Evolutionary conservation across 2,113 vertebrate genomes (phyloP).

Genomic region (Taurulus bubalis): DNA sequence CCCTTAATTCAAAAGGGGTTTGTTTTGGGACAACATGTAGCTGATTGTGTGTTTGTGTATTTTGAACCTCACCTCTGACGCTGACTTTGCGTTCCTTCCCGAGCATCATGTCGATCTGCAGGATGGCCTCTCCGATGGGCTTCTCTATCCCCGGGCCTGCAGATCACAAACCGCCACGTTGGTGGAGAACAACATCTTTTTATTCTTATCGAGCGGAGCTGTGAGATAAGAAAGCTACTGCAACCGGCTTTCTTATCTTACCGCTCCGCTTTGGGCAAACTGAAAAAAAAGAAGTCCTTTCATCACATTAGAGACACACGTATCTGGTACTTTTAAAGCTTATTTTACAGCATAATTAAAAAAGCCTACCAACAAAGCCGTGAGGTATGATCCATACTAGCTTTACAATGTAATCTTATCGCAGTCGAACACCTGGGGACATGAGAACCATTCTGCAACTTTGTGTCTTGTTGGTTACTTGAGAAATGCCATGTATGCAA

Average conservation of each 20-base stretch:
- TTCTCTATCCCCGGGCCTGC: constrained; percentile 92
- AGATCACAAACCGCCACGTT: not conserved
- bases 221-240: not conserved
- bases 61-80: constrained; percentile 87
- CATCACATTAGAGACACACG: not conserved
- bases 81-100: constrained; percentile 95
- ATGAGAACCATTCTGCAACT: not conserved
- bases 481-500: not conserved
- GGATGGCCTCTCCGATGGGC: constrained; percentile 92
- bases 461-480: not conserved
- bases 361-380: not conserved
- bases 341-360: not conserved
- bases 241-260: not conserved
- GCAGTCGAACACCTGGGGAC: not conserved
- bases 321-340: not conserved
- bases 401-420: not conserved
- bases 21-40: not conserved
- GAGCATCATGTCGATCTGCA: constrained; percentile 93
- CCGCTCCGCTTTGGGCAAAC: not conserved
- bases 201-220: not conserved
- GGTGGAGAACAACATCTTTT: not conserved
- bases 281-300: not conserved
- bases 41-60: not conserved
- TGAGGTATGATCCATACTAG: not conserved
- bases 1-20: not conserved